These are phyloP conservation scores for Lamellibrachia luymesi DNA, from an alignment of 1,140 invertebrate genomes.

Conservation along the genomic window DNA sequence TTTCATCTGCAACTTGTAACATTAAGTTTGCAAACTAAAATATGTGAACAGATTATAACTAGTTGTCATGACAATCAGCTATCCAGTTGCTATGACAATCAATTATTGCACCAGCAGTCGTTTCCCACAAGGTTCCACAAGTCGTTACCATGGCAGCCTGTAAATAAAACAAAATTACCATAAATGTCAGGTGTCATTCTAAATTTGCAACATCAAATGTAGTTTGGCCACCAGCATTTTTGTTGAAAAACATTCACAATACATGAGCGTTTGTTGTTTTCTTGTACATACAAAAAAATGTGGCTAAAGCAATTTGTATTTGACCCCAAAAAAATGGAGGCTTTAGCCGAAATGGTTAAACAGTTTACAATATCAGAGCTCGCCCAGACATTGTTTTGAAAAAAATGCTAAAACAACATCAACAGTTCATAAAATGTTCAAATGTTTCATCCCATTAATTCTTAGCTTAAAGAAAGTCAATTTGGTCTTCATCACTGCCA, in stretches of 20 bases:
- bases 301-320: too few species aligned
- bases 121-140: neutral
- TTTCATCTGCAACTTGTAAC: neutral
- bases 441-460: neutral
- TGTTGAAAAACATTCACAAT: too few species aligned
- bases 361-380: too few species aligned
- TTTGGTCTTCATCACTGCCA: too few species aligned
- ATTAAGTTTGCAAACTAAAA: neutral
- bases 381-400: neutral
- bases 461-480: neutral
- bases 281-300: too few species aligned
- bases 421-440: neutral
- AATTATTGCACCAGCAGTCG: neutral
- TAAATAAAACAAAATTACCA: neutral
- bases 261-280: too few species aligned
- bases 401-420: neutral
- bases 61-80: neutral
- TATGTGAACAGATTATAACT: neutral
- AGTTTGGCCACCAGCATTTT: neutral
- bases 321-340: too few species aligned
- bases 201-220: neutral
- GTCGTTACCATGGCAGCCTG: neutral
- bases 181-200: neutral
- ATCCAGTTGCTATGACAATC: neutral
- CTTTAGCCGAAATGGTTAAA: too few species aligned